Evolutionary conservation across 2,888 invertebrate genomes (phyloP), one percentile per base, ranked within the genome.

Genomic region (Diogma glabrata): DNA sequence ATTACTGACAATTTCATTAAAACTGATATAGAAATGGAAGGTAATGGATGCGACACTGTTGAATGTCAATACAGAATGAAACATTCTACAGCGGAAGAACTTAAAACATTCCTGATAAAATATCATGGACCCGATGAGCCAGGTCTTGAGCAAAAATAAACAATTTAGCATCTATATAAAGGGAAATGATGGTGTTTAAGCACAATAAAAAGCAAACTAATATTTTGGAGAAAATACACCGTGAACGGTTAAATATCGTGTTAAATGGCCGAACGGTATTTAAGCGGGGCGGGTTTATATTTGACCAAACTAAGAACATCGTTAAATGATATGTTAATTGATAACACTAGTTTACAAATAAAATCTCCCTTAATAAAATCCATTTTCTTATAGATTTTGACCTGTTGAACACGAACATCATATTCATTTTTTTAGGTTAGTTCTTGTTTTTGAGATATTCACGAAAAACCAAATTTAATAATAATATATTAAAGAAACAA

Each of bases 21-120:
- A 28, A 7, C 28, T 28, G 28, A 28, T 28, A 28, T 28, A 10
- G 28, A 28, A 28, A 28, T 10, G 28, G 28, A 28, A 9, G 10
- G 28, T 28, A 28, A 28, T 28, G 28, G 10, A 28, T 10, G 28
- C 7, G 28, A 10, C 28, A 28, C 28, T 28, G 28, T 45, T 45
- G 45, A 19, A 45, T 45, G 17, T 45, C 17, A 45, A 45, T 19
- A 45, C n/a, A 22, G 45, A 45, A 19, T 22, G 20, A 45, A 45
- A 45, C 20, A 45, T 23, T 45, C 45, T 19, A 45, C n/a, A 23
- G 23, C 23, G 20, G 45, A 45, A 19, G 45, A 45, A 22, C 20
- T 45, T 19, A n/a, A 45, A n/a, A 22, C n/a, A 45, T 45, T 45
- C 45, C 20, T 23, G 20, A 23, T n/a, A 19, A 45, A 45, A 45